Base-by-base conservation (phyloP, 2,797 vertebrate genomes). In the Arrhamphus sclerolepis region DNA sequence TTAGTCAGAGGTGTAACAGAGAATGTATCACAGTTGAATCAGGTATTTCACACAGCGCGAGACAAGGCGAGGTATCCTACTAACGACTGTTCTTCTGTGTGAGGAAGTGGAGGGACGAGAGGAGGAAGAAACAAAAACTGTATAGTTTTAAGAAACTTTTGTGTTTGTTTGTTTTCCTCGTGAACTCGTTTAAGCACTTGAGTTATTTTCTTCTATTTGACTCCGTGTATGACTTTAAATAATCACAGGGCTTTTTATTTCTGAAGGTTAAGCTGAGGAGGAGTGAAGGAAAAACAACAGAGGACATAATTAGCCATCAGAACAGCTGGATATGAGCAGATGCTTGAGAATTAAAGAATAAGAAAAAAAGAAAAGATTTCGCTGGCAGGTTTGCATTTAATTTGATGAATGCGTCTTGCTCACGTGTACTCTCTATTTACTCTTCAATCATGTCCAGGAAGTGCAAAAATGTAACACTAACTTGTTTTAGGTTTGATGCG, bases 1-100 rank as follows among this genome's bases (percentile, higher is more conserved):
- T 68, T 50, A 3, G 77, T 49, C 5, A 26, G 26, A 58, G 64
- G 50, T 62, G 24, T 18, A 63, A 72, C 74, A 52, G 73, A 83
- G 88, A 91, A 91, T 91, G 88, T 90, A 91, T 89, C 77, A 81
- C 17, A 85, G 86, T 72, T 78, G 87, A 87, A 83, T 91, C 89
- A 89, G 87, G 87, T 82, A 87, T 87, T 86, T 87, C 68, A 77
- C 75, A 70, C 20, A 71, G 66, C 44, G 72, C 16, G 66, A 66
- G 80, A 28, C 31, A 39, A 65, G 72, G 65, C n/a, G 31, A 54
- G 61, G 55, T 28, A 70, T 72, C 78, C 84, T 78, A 77, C 74
- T 62, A 75, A 79, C 18, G 62, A 74, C 74, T 70, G 78, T 80
- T 85, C 62, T 80, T 85, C 62, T 54, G 0, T 47, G 63, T 22